phyloP scores from a whole-genome alignment of 1,140 invertebrate species.

The Caenorhabditis tropicalis region DNA sequence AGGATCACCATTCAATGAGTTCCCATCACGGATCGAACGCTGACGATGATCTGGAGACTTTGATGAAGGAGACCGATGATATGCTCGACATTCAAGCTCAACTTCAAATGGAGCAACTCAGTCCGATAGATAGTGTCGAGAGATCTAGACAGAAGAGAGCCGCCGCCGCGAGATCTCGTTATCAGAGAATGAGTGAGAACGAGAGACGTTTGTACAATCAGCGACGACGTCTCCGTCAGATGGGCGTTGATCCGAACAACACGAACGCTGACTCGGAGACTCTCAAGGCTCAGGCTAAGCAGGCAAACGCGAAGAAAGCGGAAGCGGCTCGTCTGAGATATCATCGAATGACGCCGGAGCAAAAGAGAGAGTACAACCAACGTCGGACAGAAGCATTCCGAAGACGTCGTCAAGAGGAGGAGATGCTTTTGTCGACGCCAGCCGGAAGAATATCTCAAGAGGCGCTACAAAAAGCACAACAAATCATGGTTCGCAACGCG shows the following conservation, averaged over 20 bases:
- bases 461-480: conserved; percentile 49
- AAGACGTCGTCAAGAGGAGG: conserved; percentile 50
- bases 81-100: not conserved
- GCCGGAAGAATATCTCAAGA: conserved; percentile 46
- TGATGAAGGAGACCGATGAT: conserved; percentile 33
- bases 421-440: conserved; percentile 50
- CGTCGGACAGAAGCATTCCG: conserved; percentile 53
- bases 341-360: conserved; percentile 54
- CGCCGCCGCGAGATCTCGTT: conserved; percentile 39
- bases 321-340: conserved; percentile 54
- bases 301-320: conserved; percentile 55
- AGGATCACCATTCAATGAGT: not conserved
- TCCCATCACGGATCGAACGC: not conserved
- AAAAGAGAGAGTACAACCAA: conserved; percentile 53
- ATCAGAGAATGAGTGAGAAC: conserved; percentile 46
- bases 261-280: not conserved
- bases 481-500: conserved; percentile 56
- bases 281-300: not conserved
- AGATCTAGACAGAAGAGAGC: conserved; percentile 20
- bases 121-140: not conserved
- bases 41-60: not conserved
- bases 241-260: conserved; percentile 39
- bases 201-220: conserved; percentile 53
- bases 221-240: conserved; percentile 35
- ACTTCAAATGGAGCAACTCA: not conserved